These are phyloP conservation scores for Plutomurus gul DNA, from an alignment of 1,140 invertebrate genomes.

Conservation along the genomic window DNA sequence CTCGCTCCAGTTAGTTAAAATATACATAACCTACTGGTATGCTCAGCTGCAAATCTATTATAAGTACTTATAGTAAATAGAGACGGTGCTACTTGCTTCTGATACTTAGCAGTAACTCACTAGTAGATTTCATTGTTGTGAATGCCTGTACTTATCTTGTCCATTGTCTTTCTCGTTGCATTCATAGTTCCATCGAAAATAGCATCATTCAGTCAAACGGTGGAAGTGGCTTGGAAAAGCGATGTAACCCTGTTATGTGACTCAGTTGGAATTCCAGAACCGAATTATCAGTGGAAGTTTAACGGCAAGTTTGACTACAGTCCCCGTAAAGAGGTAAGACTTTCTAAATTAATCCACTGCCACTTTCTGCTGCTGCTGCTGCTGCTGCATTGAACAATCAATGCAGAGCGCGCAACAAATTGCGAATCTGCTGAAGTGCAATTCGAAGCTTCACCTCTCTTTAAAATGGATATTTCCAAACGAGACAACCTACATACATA, in stretches of 20 bases:
- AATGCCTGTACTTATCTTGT: neutral
- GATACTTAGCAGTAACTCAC: no score
- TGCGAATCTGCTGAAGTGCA: no score
- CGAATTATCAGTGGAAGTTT: slow-evolving; percentile 70
- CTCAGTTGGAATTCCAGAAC: slow-evolving; percentile 76
- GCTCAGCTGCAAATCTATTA: no score
- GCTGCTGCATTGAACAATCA: no score
- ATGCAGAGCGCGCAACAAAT: no score
- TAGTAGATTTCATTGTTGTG: neutral
- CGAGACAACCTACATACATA: no score
- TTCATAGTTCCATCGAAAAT: slow-evolving; percentile 75
- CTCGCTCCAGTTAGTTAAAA: neutral
- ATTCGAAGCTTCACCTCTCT: no score
- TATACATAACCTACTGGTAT: neutral
- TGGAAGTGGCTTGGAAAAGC: slow-evolving; percentile 82
- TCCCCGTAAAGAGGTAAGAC: neutral
- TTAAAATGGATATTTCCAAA: no score
- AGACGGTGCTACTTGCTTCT: no score
- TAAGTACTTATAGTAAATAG: no score
- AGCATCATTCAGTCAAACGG: slow-evolving; percentile 76
- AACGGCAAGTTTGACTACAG: slow-evolving; percentile 44
- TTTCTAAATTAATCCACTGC: no score
- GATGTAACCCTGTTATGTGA: slow-evolving; percentile 77
- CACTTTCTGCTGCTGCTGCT: no score
- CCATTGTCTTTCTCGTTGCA: slow-evolving; percentile 36